A percentile compares a stretch with the other conserved stretches of the same genome.
phyloP scores from a whole-genome alignment of 2,797 vertebrate genomes.

The Nyctibius grandis region DNA sequence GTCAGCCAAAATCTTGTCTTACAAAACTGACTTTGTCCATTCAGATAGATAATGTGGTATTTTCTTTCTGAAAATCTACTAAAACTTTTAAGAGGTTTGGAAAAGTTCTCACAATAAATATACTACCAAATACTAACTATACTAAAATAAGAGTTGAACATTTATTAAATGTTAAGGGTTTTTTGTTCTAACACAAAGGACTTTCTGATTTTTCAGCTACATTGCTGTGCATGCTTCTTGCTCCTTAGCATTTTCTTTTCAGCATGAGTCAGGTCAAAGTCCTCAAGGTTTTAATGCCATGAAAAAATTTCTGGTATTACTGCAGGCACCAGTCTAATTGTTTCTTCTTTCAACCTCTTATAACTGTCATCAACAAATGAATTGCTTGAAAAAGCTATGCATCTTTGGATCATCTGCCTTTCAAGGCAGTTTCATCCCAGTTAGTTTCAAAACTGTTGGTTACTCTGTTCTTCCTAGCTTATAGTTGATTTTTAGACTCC shows the following conservation, averaged over 20 bases:
- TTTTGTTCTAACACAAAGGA: background rate
- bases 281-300: background rate
- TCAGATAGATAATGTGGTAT: background rate
- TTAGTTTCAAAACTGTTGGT: background rate
- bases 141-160: background rate
- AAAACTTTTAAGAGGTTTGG: background rate
- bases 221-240: background rate
- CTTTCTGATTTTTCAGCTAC: background rate
- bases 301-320: background rate
- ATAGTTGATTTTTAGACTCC: background rate
- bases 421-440: background rate
- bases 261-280: constrained; percentile 21
- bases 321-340: background rate
- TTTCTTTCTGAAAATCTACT: background rate
- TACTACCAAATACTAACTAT: constrained; percentile 18
- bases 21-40: background rate
- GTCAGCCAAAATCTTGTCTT: background rate
- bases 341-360: background rate
- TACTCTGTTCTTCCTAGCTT: background rate
- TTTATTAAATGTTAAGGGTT: background rate
- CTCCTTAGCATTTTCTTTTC: background rate
- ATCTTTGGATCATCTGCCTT: background rate
- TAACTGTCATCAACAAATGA: background rate
- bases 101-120: background rate
- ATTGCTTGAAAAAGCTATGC: background rate